Evolutionary conservation across 2,888 invertebrate genomes (phyloP), one percentile per base, ranked within the genome.

Genomic region (Drosophila koepferae): DNA sequence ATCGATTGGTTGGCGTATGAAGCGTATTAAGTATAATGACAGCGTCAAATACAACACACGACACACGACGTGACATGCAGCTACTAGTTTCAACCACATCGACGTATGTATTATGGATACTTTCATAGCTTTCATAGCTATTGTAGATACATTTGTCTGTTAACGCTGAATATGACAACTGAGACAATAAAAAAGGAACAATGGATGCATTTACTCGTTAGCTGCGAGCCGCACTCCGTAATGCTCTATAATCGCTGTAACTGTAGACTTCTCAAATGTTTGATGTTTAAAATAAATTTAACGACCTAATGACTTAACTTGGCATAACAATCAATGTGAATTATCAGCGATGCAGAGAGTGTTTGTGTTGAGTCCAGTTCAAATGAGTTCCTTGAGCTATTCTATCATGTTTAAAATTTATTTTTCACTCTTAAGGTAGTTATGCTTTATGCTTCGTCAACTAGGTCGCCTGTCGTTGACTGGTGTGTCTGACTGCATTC

Each of bases 1-100:
- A 69, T 70, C 74, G 77, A 77, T 76, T 73, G 69, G 61, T 23
- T 23, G 53, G 31, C 55, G 65, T 38, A 56, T 55, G 49, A 34
- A 44, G 72, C 55, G 48, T 73, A 79, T 80, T 75, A 80, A 68
- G 54, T 75, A 51, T 74, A 75, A 81, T 80, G 63, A 77, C 54
- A 86, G 83, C 73, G 74, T 71, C 72, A 75, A 82, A 77, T 72
- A 73, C 75, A 60, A 66, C 74, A 68, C 77, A 84, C 77, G 72
- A 66, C 73, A 70, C 73, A 80, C 54, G 14, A 46, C 46, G 63
- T 51, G 55, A 74, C 78, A 82, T 66, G 59, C 28, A 64, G 60
- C 72, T 55, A 66, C 46, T 34, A 60, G 69, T 51, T 66, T 77
- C 61, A 66, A 69, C 59, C 56, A 66, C 77, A 73, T 48, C 44